Evolutionary conservation across 2,113 vertebrate species (phyloP).

Genomic region (Scortum barcoo): DNA sequence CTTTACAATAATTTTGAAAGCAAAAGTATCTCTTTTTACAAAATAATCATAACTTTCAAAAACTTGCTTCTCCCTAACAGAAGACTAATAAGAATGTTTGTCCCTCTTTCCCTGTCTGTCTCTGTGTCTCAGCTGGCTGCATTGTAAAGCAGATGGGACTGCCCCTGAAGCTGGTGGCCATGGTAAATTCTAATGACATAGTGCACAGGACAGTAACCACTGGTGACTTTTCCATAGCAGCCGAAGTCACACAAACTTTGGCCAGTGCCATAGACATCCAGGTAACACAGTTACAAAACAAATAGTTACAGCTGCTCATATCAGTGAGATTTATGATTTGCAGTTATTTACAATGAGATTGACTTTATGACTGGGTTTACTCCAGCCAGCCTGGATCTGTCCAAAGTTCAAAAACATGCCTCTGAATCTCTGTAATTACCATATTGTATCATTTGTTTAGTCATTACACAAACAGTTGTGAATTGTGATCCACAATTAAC

Average conservation of each 20-base stretch:
- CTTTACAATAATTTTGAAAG: background rate
- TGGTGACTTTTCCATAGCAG: conserved; percentile 91
- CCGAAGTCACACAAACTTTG: conserved; percentile 82
- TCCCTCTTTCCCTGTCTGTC: background rate
- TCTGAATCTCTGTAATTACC: too few species aligned
- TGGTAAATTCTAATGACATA: conserved; percentile 92
- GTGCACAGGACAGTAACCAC: conserved; percentile 86
- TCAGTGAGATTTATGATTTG: background rate
- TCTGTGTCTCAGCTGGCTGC: conserved; percentile 61
- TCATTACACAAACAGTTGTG: background rate
- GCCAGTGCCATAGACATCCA: conserved; percentile 97
- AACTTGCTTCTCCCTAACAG: background rate
- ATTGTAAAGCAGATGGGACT: conserved; percentile 74
- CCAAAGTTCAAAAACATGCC: background rate
- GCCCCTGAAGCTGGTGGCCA: conserved; percentile 88
- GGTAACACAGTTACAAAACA: conserved; percentile 72
- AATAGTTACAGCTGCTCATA: background rate
- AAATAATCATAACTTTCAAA: background rate
- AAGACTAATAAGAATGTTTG: background rate
- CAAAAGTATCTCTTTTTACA: background rate
- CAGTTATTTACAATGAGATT: too few species aligned
- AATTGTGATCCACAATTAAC: background rate
- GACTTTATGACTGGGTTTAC: too few species aligned
- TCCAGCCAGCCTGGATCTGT: background rate
- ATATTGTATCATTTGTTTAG: background rate